Percentiles rank a stretch among this genome's conserved stretches.
These are phyloP conservation scores for Amphimedon queenslandica DNA, from an alignment of 37 sponge, comb jelly and placozoan genomes.

Conservation along the genomic window DNA sequence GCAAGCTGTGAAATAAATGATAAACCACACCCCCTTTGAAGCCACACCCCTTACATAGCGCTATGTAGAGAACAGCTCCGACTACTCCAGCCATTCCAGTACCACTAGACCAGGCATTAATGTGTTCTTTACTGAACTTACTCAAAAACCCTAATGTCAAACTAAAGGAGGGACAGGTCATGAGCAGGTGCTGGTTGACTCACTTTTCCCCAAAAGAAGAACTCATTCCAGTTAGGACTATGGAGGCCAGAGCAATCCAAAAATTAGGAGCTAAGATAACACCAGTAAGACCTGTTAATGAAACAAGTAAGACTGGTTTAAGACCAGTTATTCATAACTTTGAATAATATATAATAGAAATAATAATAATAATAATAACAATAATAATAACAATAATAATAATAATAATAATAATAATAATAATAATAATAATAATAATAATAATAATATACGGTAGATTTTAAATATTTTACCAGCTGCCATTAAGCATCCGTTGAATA, in stretches of 20 bases:
- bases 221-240: slow-evolving; percentile 20
- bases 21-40: slow-evolving; percentile 2
- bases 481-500: slow-evolving; percentile 47
- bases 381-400: background rate
- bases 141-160: slow-evolving; percentile 33
- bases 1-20: slow-evolving; percentile 10
- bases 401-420: background rate
- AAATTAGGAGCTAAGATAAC: slow-evolving; percentile 45
- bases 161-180: slow-evolving; percentile 6
- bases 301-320: background rate
- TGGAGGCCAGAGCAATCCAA: slow-evolving; percentile 22
- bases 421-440: slow-evolving; percentile 1
- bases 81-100: slow-evolving; percentile 69
- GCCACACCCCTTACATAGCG: slow-evolving; percentile 12
- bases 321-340: no score
- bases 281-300: slow-evolving; percentile 18
- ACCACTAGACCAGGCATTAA: slow-evolving; percentile 69
- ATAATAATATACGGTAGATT: background rate
- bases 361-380: background rate
- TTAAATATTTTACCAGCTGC: slow-evolving; percentile 7
- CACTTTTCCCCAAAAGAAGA: slow-evolving; percentile 41
- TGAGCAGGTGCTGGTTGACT: background rate
- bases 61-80: slow-evolving; percentile 55
- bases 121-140: slow-evolving; percentile 7
- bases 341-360: background rate